Evolutionary conservation across 2,888 invertebrate genomes (phyloP).

Genomic region (Carpatolechia fugitivella): DNA sequence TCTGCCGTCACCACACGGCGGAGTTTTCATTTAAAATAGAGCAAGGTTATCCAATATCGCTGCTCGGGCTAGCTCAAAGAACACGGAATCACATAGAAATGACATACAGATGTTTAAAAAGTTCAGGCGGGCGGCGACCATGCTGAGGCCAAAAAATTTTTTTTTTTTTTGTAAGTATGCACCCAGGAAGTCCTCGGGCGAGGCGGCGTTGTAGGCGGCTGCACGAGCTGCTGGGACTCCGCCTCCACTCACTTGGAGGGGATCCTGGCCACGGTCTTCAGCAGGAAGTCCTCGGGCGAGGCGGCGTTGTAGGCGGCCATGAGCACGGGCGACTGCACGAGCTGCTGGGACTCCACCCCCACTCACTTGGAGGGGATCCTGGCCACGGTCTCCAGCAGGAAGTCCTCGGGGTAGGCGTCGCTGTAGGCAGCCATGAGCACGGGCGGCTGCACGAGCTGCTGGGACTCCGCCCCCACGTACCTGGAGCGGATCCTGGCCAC

Average conservation of each 20-base stretch:
- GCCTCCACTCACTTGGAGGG: constrained; percentile 87
- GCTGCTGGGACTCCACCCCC: constrained; percentile 74
- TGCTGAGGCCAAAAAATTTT: no score
- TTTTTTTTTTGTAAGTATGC: no score
- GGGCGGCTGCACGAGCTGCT: constrained; percentile 77
- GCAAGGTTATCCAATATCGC: no score
- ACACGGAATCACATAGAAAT: no score
- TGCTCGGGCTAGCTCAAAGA: no score
- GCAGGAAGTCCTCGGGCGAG: constrained; percentile 89
- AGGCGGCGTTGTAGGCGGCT: constrained; percentile 86
- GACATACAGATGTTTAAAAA: no score
- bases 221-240: constrained; percentile 67
- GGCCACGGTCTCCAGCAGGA: constrained; percentile 87
- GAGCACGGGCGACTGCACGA: constrained; percentile 76
- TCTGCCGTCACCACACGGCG: no score
- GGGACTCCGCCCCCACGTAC: constrained; percentile 81
- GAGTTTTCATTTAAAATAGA: no score
- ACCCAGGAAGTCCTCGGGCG: constrained; percentile 90
- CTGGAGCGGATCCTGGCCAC: constrained; percentile 89
- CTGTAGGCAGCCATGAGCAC: constrained; percentile 88
- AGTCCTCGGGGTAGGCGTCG: constrained; percentile 86
- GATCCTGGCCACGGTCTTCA: constrained; percentile 87
- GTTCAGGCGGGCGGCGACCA: no score
- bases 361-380: constrained; percentile 90
- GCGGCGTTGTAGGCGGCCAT: constrained; percentile 87